Evolutionary conservation across 2,113 vertebrate species (phyloP).

Genomic region (Osmerus mordax): DNA sequence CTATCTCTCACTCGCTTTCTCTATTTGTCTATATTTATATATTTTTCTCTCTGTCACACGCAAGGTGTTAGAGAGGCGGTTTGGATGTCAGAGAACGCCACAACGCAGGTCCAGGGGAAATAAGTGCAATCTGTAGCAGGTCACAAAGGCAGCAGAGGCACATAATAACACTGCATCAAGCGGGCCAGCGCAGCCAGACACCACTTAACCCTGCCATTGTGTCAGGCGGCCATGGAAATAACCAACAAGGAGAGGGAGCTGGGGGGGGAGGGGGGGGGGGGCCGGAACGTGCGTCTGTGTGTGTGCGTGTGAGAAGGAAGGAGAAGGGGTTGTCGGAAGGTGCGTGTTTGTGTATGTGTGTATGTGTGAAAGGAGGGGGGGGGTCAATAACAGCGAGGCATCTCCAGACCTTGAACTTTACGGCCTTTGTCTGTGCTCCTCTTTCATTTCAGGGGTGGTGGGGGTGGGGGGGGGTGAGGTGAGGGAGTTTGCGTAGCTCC

Average conservation of each 20-base stretch:
- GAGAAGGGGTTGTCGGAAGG: too few species aligned
- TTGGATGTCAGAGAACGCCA: conserved; percentile 58
- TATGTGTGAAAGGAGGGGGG: background rate
- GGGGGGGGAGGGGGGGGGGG: conserved; percentile 1
- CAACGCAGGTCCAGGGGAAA: conserved; percentile 69
- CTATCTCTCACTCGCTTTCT: too few species aligned
- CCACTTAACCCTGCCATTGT: conserved; percentile 67
- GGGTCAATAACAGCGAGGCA: too few species aligned
- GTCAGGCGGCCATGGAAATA: conserved; percentile 50
- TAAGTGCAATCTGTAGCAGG: conserved; percentile 74
- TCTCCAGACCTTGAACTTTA: too few species aligned
- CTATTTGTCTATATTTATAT: too few species aligned
- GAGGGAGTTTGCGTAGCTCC: conserved; percentile 24
- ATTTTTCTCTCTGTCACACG: background rate
- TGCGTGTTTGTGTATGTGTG: conserved; percentile 14
- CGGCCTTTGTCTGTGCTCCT: too few species aligned
- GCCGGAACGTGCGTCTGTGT: conserved; percentile 35
- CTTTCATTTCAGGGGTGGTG: too few species aligned
- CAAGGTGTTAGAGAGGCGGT: conserved; percentile 6
- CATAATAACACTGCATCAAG: conserved; percentile 71
- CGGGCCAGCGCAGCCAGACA: conserved; percentile 38
- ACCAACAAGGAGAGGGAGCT: conserved; percentile 38
- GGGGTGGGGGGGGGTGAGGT: background rate
- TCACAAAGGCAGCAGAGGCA: conserved; percentile 69
- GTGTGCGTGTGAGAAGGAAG: too few species aligned